phyloP scores from a whole-genome alignment of 2,113 vertebrate species.

The Catagonus wagneri region DNA sequence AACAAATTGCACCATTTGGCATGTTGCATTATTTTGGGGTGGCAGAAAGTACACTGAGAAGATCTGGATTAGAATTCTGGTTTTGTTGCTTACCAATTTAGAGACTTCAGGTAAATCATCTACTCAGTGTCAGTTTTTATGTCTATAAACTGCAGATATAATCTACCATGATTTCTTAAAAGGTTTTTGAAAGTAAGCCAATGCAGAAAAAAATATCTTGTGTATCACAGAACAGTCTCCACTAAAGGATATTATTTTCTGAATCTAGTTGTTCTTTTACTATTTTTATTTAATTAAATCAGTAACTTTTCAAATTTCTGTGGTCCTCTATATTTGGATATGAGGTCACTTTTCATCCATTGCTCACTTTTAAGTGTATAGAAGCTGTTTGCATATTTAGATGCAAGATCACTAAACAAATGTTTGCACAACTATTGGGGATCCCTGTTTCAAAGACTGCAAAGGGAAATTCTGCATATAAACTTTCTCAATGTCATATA shows the following conservation, averaged over 20 bases:
- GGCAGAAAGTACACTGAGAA: background rate
- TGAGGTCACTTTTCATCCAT: slow-evolving; percentile 4
- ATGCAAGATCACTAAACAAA: background rate
- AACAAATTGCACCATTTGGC: background rate
- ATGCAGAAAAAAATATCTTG: background rate
- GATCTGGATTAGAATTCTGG: background rate
- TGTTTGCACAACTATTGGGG: background rate
- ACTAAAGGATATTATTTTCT: background rate
- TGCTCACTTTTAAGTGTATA: background rate
- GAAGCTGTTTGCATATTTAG: slow-evolving; percentile 27
- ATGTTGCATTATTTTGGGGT: background rate
- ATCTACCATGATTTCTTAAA: background rate
- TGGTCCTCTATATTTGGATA: background rate
- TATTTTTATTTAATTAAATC: slow-evolving; percentile 6
- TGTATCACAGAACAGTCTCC: background rate
- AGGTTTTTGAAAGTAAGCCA: slow-evolving; percentile 3
- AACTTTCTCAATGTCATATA: background rate
- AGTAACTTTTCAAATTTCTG: background rate
- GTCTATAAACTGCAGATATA: background rate
- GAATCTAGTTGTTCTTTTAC: background rate
- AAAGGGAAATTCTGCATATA: background rate
- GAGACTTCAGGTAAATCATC: background rate
- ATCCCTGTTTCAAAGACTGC: slow-evolving; percentile 40
- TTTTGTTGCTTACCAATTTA: background rate
- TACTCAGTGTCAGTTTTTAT: background rate